Evolutionary conservation across 2,797 vertebrate genomes (phyloP).

Genomic region (Oreonectes daqikongensis): DNA sequence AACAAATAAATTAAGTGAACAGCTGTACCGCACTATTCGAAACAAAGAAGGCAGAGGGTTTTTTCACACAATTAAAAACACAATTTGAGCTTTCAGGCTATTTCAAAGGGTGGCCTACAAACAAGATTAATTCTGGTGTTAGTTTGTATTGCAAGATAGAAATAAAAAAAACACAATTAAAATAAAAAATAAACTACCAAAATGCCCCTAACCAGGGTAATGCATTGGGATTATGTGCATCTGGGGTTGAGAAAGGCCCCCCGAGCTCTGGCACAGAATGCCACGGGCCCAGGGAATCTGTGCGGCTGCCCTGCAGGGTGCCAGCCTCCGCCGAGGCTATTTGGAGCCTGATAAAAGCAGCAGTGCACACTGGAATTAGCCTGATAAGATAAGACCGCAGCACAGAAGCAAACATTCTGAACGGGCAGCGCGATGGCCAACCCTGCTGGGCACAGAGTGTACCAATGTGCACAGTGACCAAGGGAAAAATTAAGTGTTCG

Average conservation of each 20-base stretch:
- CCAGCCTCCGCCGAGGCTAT: constrained; percentile 57
- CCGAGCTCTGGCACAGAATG: constrained; percentile 42
- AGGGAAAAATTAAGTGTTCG: neutral
- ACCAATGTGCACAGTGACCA: neutral
- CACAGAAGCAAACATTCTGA: constrained; percentile 60
- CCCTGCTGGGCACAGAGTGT: constrained; percentile 41
- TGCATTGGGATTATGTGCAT: constrained; percentile 24
- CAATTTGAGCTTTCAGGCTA: neutral
- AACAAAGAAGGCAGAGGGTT: constrained; percentile 4
- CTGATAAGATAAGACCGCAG: constrained; percentile 69
- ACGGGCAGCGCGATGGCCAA: constrained; percentile 57
- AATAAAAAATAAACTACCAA: neutral
- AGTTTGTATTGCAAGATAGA: neutral
- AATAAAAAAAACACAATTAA: constrained; percentile 23
- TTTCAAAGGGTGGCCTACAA: neutral
- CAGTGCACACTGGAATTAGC: constrained; percentile 62
- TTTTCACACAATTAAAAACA: constrained; percentile 18
- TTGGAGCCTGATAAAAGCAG: constrained; percentile 67
- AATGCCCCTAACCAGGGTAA: constrained; percentile 2
- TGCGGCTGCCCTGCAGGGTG: constrained; percentile 56
- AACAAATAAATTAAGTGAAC: constrained; percentile 44
- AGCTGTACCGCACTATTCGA: constrained; percentile 28
- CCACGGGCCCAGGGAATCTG: constrained; percentile 46
- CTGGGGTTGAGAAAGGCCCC: constrained; percentile 43
- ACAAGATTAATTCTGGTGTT: constrained; percentile 29